Base-by-base conservation (phyloP, 2,888 invertebrate species). In the Ferdinandea cuprea region DNA sequence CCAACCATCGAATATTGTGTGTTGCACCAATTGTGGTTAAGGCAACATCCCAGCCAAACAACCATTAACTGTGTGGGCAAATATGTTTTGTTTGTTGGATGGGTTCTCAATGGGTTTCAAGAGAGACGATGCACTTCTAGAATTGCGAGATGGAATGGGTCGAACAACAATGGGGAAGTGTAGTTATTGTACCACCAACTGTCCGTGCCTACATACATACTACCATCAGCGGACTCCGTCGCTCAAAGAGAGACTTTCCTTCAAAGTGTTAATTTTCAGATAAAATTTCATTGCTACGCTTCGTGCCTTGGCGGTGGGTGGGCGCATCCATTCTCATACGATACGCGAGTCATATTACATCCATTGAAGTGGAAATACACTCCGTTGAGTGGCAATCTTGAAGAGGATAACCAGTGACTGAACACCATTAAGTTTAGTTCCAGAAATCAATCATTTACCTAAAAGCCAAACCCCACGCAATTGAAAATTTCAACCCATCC, bases 1-100 rank as follows among this genome's bases (percentile, higher is more conserved):
- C n/a, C 25, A 2, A 3, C 25, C 25, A 3, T 25, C 25, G 3
- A 2, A 25, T 5, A 73, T 54, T 37, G 59, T 66, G 74, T 74
- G 61, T 68, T 74, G 61, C 56, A 56, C 54, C 79, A 74, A 63
- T 80, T 80, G 79, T 68, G 79, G 79, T 80, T 40, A 42, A 61
- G 56, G 56, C 68, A 54, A 68, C 66, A 80, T 56, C 46, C 66
- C 44, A 73, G 44, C 66, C 50, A 59, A 72, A 72, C 78, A 72
- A 54, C 65, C 54, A 72, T 79, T 59, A 40, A 59, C 35, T 52
- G 37, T 48, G 59, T 72, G 52, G 44, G 46, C 37, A 32, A 48
- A 46, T 52, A 48, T 66, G 65, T 63, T n/a, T 63, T 35, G 35
- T 21, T 8, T 40, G 52, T 15, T 5, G 11, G 37, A 46, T 52